Base-by-base conservation (phyloP, 2,797 vertebrate genomes). In the Myripristis murdjan region DNA sequence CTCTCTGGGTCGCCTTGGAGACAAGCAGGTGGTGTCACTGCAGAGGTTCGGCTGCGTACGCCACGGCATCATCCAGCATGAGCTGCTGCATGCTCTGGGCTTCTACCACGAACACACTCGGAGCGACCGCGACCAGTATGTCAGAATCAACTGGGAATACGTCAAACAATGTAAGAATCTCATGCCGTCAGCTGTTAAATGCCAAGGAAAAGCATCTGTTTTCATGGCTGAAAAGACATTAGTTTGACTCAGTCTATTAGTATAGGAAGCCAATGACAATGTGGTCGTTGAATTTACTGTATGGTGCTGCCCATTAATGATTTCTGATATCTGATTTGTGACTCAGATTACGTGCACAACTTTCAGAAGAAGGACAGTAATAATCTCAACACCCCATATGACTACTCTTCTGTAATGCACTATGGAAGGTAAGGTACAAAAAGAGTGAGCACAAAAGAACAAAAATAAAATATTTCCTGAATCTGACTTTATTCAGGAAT, bases 381-480 rank as follows among this genome's bases (percentile, higher is more conserved):
- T 7, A 94, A 94, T 75, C 83, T 95, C 39, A 67, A 28, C 64
- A 92, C 89, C 54, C 43, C 75, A 0, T 96, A 96, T 31, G 95
- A 96, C 68, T 96, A 96, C 37, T 39, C 66, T 33, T 96, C 95
- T 60, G 31, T 96, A 9, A 95, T 96, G 95, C 95, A 96, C 77
- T 96, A 96, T 1, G 86, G 89, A 84, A 91, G 63, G 90, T 90
- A 81, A 49, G 77, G 1, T 6, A 23, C 10, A 23, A 24, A 39
- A 10, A 31, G 23, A 35, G 0, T 0, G 2, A 3, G 6, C 6
- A 6, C 2, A 6, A 51, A 31, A 16, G 4, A n/a, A n/a, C 8
- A 35, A 35, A 35, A 37, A 37, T 31, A 31, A 6, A 6, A 28
- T 7, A 31, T 31, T 2, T 37, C 9, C 35, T 37, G 37, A 37